phyloP scores from a whole-genome alignment of 2,888 invertebrate genomes.

The Agrenia bidenticulata region DNA sequence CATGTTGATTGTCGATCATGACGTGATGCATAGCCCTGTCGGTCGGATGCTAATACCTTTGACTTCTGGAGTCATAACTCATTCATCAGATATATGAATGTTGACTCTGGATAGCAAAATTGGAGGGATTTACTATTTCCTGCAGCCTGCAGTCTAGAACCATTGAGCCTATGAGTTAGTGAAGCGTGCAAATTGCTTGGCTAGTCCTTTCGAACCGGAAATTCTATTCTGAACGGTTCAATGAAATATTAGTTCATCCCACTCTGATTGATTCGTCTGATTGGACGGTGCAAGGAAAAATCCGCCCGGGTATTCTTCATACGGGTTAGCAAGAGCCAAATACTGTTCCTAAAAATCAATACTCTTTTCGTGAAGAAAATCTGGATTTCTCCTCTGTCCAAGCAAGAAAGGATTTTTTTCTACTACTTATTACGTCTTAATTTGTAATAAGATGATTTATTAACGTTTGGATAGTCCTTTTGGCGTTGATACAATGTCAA shows the following conservation, averaged over 20 bases:
- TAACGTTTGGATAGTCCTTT: no score
- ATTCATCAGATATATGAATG: not conserved
- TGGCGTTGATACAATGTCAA: no score
- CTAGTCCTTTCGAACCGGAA: conserved; percentile 6
- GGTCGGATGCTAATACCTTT: conserved; percentile 1
- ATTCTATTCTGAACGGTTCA: not conserved
- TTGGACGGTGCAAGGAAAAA: not conserved
- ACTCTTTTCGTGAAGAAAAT: not conserved
- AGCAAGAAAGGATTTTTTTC: no score
- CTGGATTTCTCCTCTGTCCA: not conserved
- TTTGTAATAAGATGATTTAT: no score
- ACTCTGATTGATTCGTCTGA: conserved; percentile 5
- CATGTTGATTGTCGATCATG: not conserved
- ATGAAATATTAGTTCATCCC: not conserved
- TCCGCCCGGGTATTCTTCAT: not conserved
- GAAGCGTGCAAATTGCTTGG: conserved; percentile 13
- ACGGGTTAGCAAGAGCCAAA: not conserved
- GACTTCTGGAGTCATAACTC: conserved; percentile 5
- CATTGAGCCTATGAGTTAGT: conserved; percentile 12
- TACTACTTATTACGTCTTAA: no score
- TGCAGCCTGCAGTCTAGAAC: not conserved
- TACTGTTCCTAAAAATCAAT: not conserved
- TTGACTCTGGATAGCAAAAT: conserved; percentile 1
- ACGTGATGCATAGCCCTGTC: not conserved
- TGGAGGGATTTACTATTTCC: not conserved